Evolutionary conservation across 2,113 vertebrate species (phyloP).

Genomic region (Theropithecus gelada): DNA sequence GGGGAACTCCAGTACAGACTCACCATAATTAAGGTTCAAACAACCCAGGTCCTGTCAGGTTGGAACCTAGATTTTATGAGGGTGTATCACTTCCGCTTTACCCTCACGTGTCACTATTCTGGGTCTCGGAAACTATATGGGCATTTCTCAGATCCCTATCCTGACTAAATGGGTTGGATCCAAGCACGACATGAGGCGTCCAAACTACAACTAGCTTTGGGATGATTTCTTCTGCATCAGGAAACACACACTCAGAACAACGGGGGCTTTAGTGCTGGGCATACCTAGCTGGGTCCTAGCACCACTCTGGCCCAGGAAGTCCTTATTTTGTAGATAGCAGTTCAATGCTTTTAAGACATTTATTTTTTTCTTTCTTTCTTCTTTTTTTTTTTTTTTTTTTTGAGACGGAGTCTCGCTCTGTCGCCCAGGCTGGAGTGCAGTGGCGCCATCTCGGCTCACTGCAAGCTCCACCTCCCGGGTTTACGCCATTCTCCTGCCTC

Average conservation of each 20-base stretch:
- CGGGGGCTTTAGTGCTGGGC: background rate
- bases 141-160: background rate
- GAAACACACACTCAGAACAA: background rate
- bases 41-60: background rate
- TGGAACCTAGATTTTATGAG: accelerated
- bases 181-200: accelerated
- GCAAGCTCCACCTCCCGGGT: too few relatives aligned
- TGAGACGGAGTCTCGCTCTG: too few relatives aligned
- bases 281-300: background rate
- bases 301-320: background rate
- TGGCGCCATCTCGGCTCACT: accelerated
- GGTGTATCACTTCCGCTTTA: accelerated
- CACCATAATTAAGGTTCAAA: background rate
- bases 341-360: background rate
- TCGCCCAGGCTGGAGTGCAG: too few relatives aligned
- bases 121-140: background rate
- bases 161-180: background rate
- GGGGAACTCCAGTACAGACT: background rate
- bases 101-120: background rate
- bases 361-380: background rate
- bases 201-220: accelerated
- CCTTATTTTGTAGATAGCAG: background rate
- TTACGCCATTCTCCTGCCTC: too few relatives aligned
- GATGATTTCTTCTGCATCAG: background rate
- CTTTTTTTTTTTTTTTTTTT: too few relatives aligned